Percentiles rank a stretch among this genome's conserved stretches.
Conservation (phyloP, 2,113 vertebrate genomes). For the Harpagus bidentatus region DNA sequence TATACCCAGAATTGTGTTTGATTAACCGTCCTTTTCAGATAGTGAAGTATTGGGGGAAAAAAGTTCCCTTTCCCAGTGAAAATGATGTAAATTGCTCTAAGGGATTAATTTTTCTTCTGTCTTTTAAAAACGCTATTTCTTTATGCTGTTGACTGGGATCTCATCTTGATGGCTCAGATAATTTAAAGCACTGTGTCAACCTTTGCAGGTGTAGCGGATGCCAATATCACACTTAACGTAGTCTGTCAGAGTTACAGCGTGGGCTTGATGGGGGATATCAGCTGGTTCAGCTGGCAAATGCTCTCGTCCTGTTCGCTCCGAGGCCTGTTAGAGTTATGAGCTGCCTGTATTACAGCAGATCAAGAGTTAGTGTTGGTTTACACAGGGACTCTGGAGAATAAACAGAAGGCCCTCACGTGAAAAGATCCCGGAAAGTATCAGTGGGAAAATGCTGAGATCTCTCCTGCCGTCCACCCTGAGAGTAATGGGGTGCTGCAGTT, state of each 20-base stretch:
- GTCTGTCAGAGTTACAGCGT: background rate
- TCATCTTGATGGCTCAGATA: background rate
- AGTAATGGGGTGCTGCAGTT: background rate
- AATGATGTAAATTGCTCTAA: background rate
- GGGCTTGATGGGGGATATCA: background rate
- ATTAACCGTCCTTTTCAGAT: background rate
- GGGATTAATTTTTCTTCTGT: background rate
- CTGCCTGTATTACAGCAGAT: background rate
- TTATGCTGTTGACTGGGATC: background rate
- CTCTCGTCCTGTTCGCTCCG: background rate
- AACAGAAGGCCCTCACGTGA: background rate
- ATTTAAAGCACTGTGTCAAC: background rate
- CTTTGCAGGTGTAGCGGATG: background rate
- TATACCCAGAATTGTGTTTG: background rate
- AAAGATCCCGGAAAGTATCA: background rate
- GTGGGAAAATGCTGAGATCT: background rate
- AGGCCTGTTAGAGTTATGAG: slow-evolving; percentile 6
- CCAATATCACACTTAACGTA: background rate
- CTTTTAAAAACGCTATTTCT: background rate
- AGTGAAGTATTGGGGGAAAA: background rate
- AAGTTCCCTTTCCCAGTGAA: background rate
- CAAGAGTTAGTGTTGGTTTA: background rate
- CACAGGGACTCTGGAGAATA: background rate
- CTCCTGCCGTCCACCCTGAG: background rate
- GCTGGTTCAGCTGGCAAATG: background rate